Evolutionary conservation across 2,888 invertebrate genomes (phyloP), one percentile per base, ranked within the genome.

Genomic region (Geotrupes spiniger): DNA sequence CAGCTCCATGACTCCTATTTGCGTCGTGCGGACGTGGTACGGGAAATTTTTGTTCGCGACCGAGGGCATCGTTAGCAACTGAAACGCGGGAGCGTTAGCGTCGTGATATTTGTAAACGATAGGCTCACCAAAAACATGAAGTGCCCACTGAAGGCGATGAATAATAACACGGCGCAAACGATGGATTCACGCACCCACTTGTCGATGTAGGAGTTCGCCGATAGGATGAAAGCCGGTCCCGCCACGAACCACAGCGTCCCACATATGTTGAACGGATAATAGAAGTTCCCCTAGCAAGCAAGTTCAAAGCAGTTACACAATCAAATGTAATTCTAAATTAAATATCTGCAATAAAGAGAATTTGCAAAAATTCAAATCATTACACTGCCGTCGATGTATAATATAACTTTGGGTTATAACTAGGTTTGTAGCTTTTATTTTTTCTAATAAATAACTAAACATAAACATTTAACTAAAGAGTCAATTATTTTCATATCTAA

Each of bases 1-100:
- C 46, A 79, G 73, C 69, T 84, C 82, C 83, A 85, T 83, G 0
- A 83, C 77, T 1, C 84, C 85, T 17, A 87, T 84, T 74, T 92
- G 92, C 0, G 88, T 87, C 0, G 92, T 92, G 42, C 91, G 75
- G 17, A 93, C 91, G 68, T 94, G 93, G 69, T 89, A 94, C 0
- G 94, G 94, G 63, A 94, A 93, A 66, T 91, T 91, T 63, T 85
- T 86, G 67, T 93, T 93, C 0, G 90, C 89, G 49, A 87, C 84
- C 1, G 88, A 85, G 2, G 94, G 94, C 64, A 91, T 75, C 0
- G 92, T 92, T 46, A 93, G 68, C 48, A 88, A 72, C 89, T 90
- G 73, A 15, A 43, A 47, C n/a, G n/a, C n/a, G n/a, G n/a, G n/a
- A n/a, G n/a, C n/a, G n/a, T n/a, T n/a, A n/a, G n/a, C n/a, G n/a